Base-by-base conservation (phyloP, 2,113 vertebrate genomes). In the Odocoileus hemionus region DNA sequence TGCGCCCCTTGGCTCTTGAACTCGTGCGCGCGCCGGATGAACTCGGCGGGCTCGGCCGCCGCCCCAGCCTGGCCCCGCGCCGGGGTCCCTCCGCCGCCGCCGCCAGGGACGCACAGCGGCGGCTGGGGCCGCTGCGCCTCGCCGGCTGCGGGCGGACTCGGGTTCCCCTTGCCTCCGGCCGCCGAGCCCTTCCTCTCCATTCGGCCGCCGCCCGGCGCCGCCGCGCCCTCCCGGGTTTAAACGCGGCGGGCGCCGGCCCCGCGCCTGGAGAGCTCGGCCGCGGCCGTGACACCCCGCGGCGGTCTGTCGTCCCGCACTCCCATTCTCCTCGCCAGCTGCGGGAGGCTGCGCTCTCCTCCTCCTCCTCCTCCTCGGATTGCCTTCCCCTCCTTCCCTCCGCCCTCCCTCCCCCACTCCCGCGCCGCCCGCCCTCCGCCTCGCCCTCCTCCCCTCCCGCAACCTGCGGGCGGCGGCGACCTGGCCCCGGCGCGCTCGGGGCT, bases 1-100 rank as follows among this genome's bases (percentile, higher is more conserved):
- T 99, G 99, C 74, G 99, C 99, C 83, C 99, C 99, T 98, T 99
- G 99, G 98, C 99, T 98, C 99, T 99, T 99, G 99, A 99, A 99
- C 98, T 99, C 99, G 97, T 99, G 98, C 83, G 99, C 99, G 67
- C 99, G 98, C 86, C 99, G 98, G 98, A 99, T 99, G 70, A 99
- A 99, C 97, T 99, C 99, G 15, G 97, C 98, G 11, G 98, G 98
- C 96, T 98, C 80, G 97, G 98, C 64, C 96, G 82, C 93, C 94
- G 94, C 96, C 95, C 90, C 98, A 94, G 97, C 84, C 89, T 96
- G 98, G 94, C 98, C 36, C 78, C 96, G 93, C 93, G 97, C 94
- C 1, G 97, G 98, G 96, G 94, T 70, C 50, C 95, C 98, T 58
- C 91, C 87, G 91, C 61, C 94, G 30, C 95, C 67, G 4, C 64